Evolutionary conservation across 92 coral and sea anemone species (phyloP).

Genomic region (Porites cylindrica): DNA sequence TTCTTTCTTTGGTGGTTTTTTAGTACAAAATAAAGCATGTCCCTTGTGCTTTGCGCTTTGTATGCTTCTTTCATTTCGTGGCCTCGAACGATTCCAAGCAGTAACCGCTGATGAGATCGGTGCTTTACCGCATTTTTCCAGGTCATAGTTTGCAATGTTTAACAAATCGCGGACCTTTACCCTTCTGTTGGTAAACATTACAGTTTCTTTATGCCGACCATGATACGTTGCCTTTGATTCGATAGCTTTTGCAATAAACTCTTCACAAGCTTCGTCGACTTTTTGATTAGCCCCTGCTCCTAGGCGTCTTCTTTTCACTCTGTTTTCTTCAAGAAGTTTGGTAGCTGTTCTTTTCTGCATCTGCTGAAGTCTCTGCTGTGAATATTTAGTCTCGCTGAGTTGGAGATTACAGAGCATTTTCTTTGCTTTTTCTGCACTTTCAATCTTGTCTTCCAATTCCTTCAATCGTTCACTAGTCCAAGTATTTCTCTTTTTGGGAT

Average conservation of each 20-base stretch:
- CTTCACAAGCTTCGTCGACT: constrained; percentile 42
- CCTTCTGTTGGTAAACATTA: constrained; percentile 63
- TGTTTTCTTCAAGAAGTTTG: constrained; percentile 28
- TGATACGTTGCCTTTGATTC: constrained; percentile 63
- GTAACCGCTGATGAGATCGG: constrained; percentile 15
- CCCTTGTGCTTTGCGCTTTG: constrained; percentile 41
- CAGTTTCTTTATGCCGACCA: constrained; percentile 52
- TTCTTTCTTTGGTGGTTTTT: constrained; percentile 40
- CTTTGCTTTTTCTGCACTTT: constrained; percentile 24
- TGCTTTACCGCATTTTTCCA: not conserved
- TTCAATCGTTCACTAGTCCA: constrained; percentile 15
- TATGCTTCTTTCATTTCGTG: constrained; percentile 25
- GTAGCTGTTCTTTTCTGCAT: constrained; percentile 40
- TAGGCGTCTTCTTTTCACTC: constrained; percentile 35
- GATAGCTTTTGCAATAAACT: constrained; percentile 48
- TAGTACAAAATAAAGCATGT: constrained; percentile 33
- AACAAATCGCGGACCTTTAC: constrained; percentile 47
- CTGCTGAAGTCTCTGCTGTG: constrained; percentile 26
- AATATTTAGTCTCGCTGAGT: constrained; percentile 14
- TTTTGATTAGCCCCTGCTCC: constrained; percentile 37
- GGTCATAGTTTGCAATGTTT: constrained; percentile 2
- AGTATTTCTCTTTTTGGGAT: constrained; percentile 16
- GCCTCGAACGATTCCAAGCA: constrained; percentile 38
- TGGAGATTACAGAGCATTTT: constrained; percentile 6
- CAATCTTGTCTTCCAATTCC: not conserved